Evolutionary conservation across 2,113 vertebrate species (phyloP), one percentile per base, ranked within the genome.

Genomic region (Sarotherodon lohbergeri): DNA sequence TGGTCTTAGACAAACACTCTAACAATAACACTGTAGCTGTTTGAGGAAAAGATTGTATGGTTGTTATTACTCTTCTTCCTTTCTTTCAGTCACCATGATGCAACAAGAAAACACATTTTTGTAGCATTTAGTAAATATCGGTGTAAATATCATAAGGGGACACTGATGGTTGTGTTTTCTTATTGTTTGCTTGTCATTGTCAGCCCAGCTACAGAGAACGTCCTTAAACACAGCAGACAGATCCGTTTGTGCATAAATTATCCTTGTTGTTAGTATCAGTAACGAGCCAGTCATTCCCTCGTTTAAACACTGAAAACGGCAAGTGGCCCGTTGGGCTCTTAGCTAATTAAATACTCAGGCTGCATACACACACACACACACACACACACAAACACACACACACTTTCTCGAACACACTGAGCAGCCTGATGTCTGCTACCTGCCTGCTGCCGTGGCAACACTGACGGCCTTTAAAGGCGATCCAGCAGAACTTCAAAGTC

Each of bases 401-500:
- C 87, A 82, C 89, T 80, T 79, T 46, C 66, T 50, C 19, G 22
- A 39, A 34, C 80, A 52, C 68, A 54, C 66, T 76, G 46, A 90
- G 88, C 81, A 91, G 86, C 84, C 89, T 92, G 89, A 95, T 92
- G 91, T 93, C 88, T 92, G 90, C 86, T 95, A 95, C 94, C 93
- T 95, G 92, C 93, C 92, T 94, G 94, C 94, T 95, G 93, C 94
- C 86, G 86, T 94, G 93, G 93, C 91, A 94, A 94, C 93, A 90
- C 90, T 91, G 89, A 92, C 71, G 81, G 91, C 90, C 92, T 95
- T 94, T 95, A 94, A 93, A 96, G 91, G 92, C 88, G 80, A 94
- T 95, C 95, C 94, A 93, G 89, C 86, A 93, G 88, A 94, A 90
- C 95, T 94, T 95, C 95, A 95, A 95, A 96, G 95, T 89, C 90